Evolutionary conservation across 2,797 vertebrate genomes (phyloP).

Genomic region (Chlorospingus semifuscus): DNA sequence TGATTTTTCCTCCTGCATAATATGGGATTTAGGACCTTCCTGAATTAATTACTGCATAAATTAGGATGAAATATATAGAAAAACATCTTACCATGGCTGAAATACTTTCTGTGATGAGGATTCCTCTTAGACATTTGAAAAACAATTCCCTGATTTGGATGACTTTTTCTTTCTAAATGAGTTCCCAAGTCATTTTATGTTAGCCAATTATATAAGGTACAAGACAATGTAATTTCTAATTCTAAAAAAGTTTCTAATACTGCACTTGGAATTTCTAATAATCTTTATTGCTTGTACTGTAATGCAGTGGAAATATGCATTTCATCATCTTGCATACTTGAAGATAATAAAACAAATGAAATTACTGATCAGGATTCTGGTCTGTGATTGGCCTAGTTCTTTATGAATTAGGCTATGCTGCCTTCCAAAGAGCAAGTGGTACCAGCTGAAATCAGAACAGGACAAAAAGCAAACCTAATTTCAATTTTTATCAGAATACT

Average conservation of each 20-base stretch:
- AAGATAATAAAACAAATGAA: background rate
- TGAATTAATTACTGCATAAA: slow-evolving; percentile 40
- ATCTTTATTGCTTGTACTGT: background rate
- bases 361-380: background rate
- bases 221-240: background rate
- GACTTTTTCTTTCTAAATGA: background rate
- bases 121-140: background rate
- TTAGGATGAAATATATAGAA: background rate
- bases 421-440: slow-evolving; percentile 37
- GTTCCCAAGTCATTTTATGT: background rate
- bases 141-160: background rate
- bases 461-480: slow-evolving; percentile 56
- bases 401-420: background rate
- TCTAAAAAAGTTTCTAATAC: background rate
- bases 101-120: background rate
- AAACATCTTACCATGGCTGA: background rate
- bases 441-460: slow-evolving; percentile 52
- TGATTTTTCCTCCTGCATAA: slow-evolving; percentile 28
- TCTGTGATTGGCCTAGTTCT: background rate
- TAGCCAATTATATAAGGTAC: background rate
- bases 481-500: slow-evolving; percentile 64
- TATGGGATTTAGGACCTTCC: background rate
- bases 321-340: background rate
- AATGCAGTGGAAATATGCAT: background rate
- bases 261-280: background rate